Evolutionary conservation across 2,113 vertebrate genomes (phyloP), one percentile per base, ranked within the genome.

Genomic region (Craseonycteris thonglongyai): DNA sequence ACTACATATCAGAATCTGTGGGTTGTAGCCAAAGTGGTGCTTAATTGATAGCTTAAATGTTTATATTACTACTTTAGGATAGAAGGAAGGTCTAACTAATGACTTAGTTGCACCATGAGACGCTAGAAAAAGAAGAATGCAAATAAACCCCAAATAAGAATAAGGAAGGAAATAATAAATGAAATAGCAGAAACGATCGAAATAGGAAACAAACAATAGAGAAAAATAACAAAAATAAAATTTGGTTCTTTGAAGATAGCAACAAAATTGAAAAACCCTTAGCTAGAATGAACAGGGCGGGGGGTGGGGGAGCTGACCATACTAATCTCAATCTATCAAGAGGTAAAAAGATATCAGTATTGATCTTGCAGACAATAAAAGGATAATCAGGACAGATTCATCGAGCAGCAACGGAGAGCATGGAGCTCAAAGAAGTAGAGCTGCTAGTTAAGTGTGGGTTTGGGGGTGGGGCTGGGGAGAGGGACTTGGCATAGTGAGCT

Each of bases 381-480:
- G 11, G 22, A 4, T 65, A 28, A 22, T 24, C 47, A 78, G 42
- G 90, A 38, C 26, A 63, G 56, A 6, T 45, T 75, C 33, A 45
- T 4, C 33, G 51, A 86, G 30, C 81, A 72, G 26, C 51, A 66
- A 24, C 22, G 15, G 28, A 45, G 33, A 56, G 9, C 18, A 1
- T 42, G 63, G 12, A 19, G 12, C 12, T 35, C 56, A 63, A 2
- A 13, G 38, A 38, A 14, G 6, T 13, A 21, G 49, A 56, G 54
- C 58, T 72, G 38, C 71, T 26, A 3, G 42, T 30, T 42, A 35
- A 13, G 0, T 66, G 21, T 56, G 54, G n/a, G 11, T 81, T 65
- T 3, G 7, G 6, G 24, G 24, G n/a, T 1, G 0, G 1, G 12
- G n/a, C n/a, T 21, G 13, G 12, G 7, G 18, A 47, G 35, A 65